These are phyloP conservation scores for Salminus brasiliensis DNA, from an alignment of 2,113 vertebrate species.

Conservation along the genomic window DNA sequence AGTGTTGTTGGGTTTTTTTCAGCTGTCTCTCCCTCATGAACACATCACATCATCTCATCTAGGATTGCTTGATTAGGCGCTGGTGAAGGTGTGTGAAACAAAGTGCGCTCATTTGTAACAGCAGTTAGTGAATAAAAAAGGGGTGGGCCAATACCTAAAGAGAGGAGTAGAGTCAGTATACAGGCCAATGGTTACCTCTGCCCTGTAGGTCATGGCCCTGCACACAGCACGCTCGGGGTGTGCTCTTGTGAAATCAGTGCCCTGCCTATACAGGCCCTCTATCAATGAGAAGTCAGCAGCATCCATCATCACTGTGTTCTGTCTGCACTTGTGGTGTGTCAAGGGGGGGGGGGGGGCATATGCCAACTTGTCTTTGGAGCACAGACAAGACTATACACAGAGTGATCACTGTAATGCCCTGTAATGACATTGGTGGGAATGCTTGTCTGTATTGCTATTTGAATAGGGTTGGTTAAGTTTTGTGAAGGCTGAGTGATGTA, in stretches of 20 bases:
- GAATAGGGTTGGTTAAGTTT: too few species aligned
- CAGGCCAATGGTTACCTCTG: not conserved
- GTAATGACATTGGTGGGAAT: slow-evolving; percentile 40
- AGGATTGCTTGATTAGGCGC: too few species aligned
- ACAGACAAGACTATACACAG: slow-evolving; percentile 44
- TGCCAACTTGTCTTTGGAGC: slow-evolving; percentile 43
- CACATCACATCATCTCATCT: too few species aligned
- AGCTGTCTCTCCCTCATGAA: too few species aligned
- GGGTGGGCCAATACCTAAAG: too few species aligned
- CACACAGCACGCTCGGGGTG: not conserved
- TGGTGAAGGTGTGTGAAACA: too few species aligned
- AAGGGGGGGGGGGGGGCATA: slow-evolving; percentile 20
- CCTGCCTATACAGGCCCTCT: slow-evolving; percentile 40
- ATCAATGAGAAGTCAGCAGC: slow-evolving; percentile 35
- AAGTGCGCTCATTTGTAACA: not conserved
- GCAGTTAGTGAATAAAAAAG: too few species aligned
- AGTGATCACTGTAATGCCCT: slow-evolving; percentile 32
- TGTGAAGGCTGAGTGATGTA: too few species aligned
- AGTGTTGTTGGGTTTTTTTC: too few species aligned
- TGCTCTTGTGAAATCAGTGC: slow-evolving; percentile 28
- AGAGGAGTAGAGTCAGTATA: not conserved
- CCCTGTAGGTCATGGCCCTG: slow-evolving; percentile 9
- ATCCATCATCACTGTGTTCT: slow-evolving; percentile 41
- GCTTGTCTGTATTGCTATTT: too few species aligned
- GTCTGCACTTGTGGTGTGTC: slow-evolving; percentile 44